Percentiles rank a stretch among this genome's conserved stretches.
These are phyloP conservation scores for Zophobas atratus DNA, from an alignment of 1,140 invertebrate genomes.

Conservation along the genomic window DNA sequence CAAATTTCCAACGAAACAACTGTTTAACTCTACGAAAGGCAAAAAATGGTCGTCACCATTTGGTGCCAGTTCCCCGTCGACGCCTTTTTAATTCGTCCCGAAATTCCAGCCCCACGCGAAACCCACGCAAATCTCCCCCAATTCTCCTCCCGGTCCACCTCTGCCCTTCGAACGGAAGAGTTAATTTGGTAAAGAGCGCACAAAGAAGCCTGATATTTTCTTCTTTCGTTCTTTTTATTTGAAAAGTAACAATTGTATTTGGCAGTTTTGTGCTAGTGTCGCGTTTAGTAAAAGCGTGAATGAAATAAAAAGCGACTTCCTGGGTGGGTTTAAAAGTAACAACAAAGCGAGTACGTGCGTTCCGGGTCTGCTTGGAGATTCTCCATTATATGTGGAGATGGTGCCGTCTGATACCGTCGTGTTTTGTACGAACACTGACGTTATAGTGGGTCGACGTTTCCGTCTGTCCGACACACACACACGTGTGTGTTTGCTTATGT, in stretches of 20 bases:
- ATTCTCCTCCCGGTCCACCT: neutral
- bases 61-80: no score
- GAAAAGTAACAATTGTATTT: constrained; percentile 50
- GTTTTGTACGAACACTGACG: constrained; percentile 43
- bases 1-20: no score
- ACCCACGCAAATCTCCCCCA: neutral
- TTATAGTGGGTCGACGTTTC: constrained; percentile 47
- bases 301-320: constrained; percentile 59
- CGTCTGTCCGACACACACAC: constrained; percentile 23
- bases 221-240: constrained; percentile 29
- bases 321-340: constrained; percentile 56
- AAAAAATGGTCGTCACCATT: no score
- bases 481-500: constrained; percentile 20
- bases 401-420: constrained; percentile 54
- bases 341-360: constrained; percentile 58
- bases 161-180: constrained; percentile 9
- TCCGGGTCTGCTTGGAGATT: constrained; percentile 57
- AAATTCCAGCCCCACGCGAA: no score
- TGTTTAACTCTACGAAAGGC: no score
- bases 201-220: constrained; percentile 26
- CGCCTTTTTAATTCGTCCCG: no score
- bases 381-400: constrained; percentile 55
- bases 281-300: constrained; percentile 54
- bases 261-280: constrained; percentile 47
- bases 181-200: constrained; percentile 30